Base-by-base conservation (phyloP, 2,113 vertebrate genomes). In the Sceloporus tristichus region DNA sequence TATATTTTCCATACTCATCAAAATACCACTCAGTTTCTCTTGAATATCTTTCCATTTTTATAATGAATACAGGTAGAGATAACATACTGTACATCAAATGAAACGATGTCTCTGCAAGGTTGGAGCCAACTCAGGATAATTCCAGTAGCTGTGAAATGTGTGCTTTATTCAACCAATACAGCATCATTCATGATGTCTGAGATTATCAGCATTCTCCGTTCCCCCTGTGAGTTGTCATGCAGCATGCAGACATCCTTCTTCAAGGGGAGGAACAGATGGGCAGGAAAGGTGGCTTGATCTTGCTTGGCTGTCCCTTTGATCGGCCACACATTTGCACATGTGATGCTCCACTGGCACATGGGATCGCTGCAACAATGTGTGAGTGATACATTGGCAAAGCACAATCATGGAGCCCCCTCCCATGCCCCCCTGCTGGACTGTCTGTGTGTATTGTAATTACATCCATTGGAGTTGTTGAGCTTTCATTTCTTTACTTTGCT, bases 61-160 rank as follows among this genome's bases (percentile, higher is more conserved):
- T 4, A 18, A 8, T 87, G 85, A 90, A 78, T 68, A 85, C 86
- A 91, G 88, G 85, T 16, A 0, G 82, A 42, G 79, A 54, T 87
- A 90, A 93, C 86, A 88, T 59, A 34, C 34, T 34, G 34, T 34
- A 34, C n/a, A n/a, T 48, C 53, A 77, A 70, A 48, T 80, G 78
- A 90, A 91, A 87, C 70, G 87, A 86, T 84, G 54, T 73, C 38
- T 90, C 89, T 89, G 59, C 80, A 82, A 93, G 81, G 82, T 62
- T 79, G 87, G 34, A 80, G 90, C 88, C 59, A 89, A 91, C 87
- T 85, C 27, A 77, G 21, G 0, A 2, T 0, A 2, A 2, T 81
- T 88, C 42, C 34, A 89, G 68, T 82, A 66, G 56, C 65, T 76
- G 62, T 62, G 70, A 78, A 79, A 54, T 70, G 86, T 87, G 84